Base-by-base conservation (phyloP, 2,113 vertebrate species). In the Cettia cetti region DNA sequence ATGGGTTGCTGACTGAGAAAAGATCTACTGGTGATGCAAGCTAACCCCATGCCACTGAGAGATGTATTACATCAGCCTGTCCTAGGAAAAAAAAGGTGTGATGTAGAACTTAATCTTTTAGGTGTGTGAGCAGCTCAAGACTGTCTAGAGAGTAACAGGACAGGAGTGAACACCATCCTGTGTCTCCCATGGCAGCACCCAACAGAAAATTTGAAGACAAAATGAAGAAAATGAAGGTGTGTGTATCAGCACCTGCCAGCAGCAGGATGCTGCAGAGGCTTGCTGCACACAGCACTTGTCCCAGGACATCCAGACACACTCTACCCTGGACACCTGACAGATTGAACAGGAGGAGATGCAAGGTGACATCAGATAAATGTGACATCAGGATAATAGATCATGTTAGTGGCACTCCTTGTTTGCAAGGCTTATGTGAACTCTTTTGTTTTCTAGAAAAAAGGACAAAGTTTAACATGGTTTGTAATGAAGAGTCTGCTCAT, bases 1-100 rank as follows among this genome's bases (percentile, higher is more conserved):
- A 39, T 0, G 1, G 52, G 27, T 74, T 0, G 0, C 30, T 71
- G 65, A n/a, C 42, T 72, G 42, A 86, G 78, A 66, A 78, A 45
- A 7, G 17, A 33, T 37, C 35, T 27, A 22, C 24, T n/a, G 37
- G 42, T 45, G 45, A 47, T 45, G 18, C 35, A 78, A 89, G 44
- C 26, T 71, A 68, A 78, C n/a, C 42, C 84, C 47, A 12, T 35
- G 16, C 23, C 27, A 6, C 50, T n/a, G 40, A 44, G 30, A 71
- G 56, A 87, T 6, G 10, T 24, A 11, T 42, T 68, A 69, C 28
- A 33, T 64, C n/a, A 86, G 27, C 12, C 12, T 50, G 16, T n/a
- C 14, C 65, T 31, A 68, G 59, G 19, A 61, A 80, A 88, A 76
- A n/a, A 54, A 86, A 81, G 40, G 33, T 15, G 7, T 21, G 27